Evolutionary conservation across 2,113 vertebrate species (phyloP).

Genomic region (Rhadina sibilatrix): DNA sequence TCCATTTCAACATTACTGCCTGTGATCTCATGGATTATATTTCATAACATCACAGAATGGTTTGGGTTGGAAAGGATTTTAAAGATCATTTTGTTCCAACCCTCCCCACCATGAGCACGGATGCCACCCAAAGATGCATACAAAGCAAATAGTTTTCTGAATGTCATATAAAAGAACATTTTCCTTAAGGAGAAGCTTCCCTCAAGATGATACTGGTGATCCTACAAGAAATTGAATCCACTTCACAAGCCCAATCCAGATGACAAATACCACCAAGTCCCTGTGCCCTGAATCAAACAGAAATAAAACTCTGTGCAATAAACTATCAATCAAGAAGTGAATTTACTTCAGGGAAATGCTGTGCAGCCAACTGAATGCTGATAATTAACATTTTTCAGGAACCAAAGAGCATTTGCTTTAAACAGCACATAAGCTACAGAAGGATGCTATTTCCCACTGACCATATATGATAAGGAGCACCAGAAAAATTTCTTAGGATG

Average conservation of each 20-base stretch:
- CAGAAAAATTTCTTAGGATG: not conserved
- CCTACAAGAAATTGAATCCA: not conserved
- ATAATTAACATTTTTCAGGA: not conserved
- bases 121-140: not conserved
- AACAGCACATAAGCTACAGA: not conserved
- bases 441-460: not conserved
- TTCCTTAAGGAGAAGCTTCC: not conserved
- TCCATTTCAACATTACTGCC: not conserved
- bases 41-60: not conserved
- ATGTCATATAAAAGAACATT: not conserved
- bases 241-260: not conserved
- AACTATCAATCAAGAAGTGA: not conserved
- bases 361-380: not conserved
- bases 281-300: not conserved
- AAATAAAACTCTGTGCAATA: not conserved
- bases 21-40: not conserved
- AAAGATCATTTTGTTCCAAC: not conserved
- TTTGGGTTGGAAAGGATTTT: not conserved
- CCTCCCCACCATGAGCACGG: not conserved
- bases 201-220: not conserved
- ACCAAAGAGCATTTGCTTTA: not conserved
- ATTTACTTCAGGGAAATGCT: not conserved
- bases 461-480: not conserved
- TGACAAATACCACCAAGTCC: not conserved
- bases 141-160: not conserved